Evolutionary conservation across 2,888 invertebrate species (phyloP), one percentile per base, ranked within the genome.

Genomic region (Scaptomyza flava): DNA sequence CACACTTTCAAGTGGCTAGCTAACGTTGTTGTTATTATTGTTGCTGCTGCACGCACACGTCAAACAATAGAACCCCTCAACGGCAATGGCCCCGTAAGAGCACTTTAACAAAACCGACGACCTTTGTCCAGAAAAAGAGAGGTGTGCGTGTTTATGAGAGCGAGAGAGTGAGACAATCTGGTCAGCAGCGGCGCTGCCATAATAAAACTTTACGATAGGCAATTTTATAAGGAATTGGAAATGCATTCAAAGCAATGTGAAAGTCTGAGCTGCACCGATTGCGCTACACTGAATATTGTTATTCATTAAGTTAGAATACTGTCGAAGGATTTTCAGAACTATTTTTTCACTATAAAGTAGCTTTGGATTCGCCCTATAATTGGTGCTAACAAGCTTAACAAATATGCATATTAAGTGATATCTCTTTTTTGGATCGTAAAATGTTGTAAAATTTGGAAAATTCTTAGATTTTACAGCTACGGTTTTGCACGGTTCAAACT

Each of bases 171-270:
- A 33, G 17, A 48, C 20, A 20, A n/a, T 3, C 81, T 70, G 87
- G 84, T 72, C 81, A 73, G 76, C 71, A 68, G 68, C 71, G 72
- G 62, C 87, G 70, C 68, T 72, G 81, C 73, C 68, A 77, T 68
- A 87, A 83, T 83, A 87, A 85, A 87, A 87, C 70, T 83, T 81
- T 83, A 83, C 85, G 85, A 85, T 83, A 81, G 77, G 85, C 77
- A 83, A 77, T 87, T 79, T 83, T 83, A 83, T 72, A 59, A 53
- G 64, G 82, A 85, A 82, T 87, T 82, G 69, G 61, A 85, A 82
- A 85, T 81, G 69, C 77, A 81, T 64, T 77, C 66, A 56, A 68
- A 54, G 43, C 64, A 63, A 54, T 66, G 60, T 51, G 79, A 87
- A 85, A 79, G 76, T 67, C 17, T 51, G n/a, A 20, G 77, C 57